Evolutionary conservation across 2,113 vertebrate species (phyloP).

Genomic region (Macrotis lagotis): DNA sequence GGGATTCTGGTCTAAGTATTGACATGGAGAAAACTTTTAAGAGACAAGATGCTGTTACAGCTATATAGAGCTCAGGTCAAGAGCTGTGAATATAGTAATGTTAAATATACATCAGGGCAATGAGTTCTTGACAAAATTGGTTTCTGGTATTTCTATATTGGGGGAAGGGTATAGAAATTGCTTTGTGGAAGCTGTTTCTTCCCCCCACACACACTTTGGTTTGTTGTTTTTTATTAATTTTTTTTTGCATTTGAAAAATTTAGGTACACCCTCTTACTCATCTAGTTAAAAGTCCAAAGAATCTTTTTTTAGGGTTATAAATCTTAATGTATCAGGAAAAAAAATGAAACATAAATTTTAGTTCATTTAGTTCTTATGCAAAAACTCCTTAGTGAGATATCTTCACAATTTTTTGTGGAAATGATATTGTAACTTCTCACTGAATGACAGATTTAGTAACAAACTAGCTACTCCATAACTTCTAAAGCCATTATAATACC

Average conservation of each 20-base stretch:
- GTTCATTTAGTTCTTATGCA: neutral
- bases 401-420: neutral
- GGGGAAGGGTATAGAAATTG: neutral
- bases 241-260: neutral
- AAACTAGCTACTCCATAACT: slow-evolving; percentile 4
- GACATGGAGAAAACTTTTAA: neutral
- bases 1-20: neutral
- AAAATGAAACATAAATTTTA: neutral
- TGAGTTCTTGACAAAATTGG: neutral
- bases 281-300: neutral
- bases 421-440: slow-evolving; percentile 18
- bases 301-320: neutral
- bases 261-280: neutral
- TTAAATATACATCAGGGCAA: neutral
- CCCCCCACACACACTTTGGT: neutral
- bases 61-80: neutral
- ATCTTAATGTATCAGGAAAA: neutral
- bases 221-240: neutral
- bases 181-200: neutral
- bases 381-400: neutral
- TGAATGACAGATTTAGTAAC: slow-evolving; percentile 27
- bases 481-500: neutral
- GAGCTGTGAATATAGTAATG: neutral
- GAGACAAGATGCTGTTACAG: neutral
- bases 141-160: neutral